Evolutionary conservation across 1,140 invertebrate species (phyloP), one percentile per base, ranked within the genome.

Genomic region (Metopolophium dirhodum): DNA sequence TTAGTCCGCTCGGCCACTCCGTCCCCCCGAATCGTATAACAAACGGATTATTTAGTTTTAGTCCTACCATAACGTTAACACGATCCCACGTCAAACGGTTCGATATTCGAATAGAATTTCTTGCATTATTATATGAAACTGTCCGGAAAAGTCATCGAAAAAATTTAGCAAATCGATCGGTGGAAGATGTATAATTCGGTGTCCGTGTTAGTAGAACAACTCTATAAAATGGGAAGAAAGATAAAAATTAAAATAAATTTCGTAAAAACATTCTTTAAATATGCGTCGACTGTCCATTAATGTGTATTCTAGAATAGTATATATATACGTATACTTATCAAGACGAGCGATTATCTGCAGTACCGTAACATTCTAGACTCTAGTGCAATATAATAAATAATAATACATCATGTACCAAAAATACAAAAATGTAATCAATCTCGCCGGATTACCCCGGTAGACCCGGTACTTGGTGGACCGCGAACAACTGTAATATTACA

Each of bases 341-440:
- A 77, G 14, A 77, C n/a, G 14, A 77, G 61, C 61, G 14, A 77
- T 77, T 77, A 77, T n/a, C 14, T n/a, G 4, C 61, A 35, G 61
- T n/a, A 77, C 61, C 61, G 30, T 77, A 77, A 77, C 30, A 77
- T 68, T 68, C 9, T 77, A 77, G n/a, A 77, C 30, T 68, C 2
- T 77, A 77, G n/a, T 18, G n/a, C 61, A 77, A 14, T 77, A 77
- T 77, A 77, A 77, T 77, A n/a, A 77, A 77, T 77, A 77, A 77
- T 77, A n/a, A 77, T 77, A 77, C 61, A 3, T 14, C 61, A 35
- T 77, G 30, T n/a, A 68, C 61, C 14, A 77, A 77, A 77, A 68
- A 68, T n/a, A 68, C 30, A n/a, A 68, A 68, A 77, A n/a, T 77
- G 4, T 77, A 77, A 77, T 77, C 61, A 77, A 77, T 77, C 61